These are phyloP conservation scores for Drosophila pegasa DNA, from an alignment of 2,888 invertebrate species.

Conservation along the genomic window DNA sequence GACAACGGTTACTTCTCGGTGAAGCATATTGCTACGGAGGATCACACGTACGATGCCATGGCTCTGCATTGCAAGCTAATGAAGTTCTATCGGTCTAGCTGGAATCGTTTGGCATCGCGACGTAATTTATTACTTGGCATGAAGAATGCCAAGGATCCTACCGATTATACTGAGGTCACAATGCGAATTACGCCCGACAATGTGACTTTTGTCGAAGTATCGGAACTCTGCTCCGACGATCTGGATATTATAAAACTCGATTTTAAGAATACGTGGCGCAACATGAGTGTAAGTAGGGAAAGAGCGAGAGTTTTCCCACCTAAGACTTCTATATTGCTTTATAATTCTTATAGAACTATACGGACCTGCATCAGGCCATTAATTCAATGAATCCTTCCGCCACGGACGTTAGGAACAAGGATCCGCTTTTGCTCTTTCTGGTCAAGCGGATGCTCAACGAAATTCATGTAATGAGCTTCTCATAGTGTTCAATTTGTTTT, in stretches of 20 bases:
- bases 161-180: conserved; percentile 59
- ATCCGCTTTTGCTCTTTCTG: conserved; percentile 60
- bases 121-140: conserved; percentile 76
- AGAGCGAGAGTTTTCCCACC: not conserved
- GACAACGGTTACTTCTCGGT: conserved; percentile 78
- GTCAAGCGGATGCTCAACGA: conserved; percentile 64
- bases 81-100: conserved; percentile 74
- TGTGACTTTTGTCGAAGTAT: conserved; percentile 77
- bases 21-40: conserved; percentile 79
- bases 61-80: conserved; percentile 73
- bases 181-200: conserved; percentile 79
- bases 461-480: conserved; percentile 70
- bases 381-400: conserved; percentile 64
- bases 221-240: conserved; percentile 76
- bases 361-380: conserved; percentile 80
- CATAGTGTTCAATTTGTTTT: conserved; percentile 42
- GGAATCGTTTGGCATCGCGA: conserved; percentile 82
- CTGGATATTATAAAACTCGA: conserved; percentile 67
- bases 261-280: conserved; percentile 79
- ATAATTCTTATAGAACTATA: conserved; percentile 55
- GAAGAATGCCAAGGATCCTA: conserved; percentile 60
- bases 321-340: not conserved
- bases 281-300: conserved; percentile 69
- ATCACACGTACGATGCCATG: conserved; percentile 80
- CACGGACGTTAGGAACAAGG: conserved; percentile 60